Percentiles rank a stretch among this genome's conserved stretches.
These are phyloP conservation scores for Drosophila seguyi DNA, from an alignment of 1,140 invertebrate species.

Conservation along the genomic window DNA sequence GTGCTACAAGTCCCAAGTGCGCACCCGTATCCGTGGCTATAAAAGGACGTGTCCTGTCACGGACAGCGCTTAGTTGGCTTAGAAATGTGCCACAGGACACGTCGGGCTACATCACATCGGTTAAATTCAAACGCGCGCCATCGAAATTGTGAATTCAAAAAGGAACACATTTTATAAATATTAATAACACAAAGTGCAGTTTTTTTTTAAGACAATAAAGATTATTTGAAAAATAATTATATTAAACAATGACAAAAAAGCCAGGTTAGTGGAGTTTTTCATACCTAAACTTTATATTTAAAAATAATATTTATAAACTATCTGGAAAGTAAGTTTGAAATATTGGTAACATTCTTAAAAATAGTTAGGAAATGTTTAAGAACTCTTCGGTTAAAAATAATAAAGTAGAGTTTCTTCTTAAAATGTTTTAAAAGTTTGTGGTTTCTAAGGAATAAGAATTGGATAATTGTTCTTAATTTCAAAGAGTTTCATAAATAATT, in stretches of 20 bases:
- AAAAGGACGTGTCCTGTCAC: conserved; percentile 61
- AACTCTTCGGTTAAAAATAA: not conserved
- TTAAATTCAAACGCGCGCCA: conserved; percentile 26
- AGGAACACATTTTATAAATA: not conserved
- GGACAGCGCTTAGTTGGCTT: conserved; percentile 67
- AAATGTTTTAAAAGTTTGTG: not conserved
- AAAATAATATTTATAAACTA: not conserved
- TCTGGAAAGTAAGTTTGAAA: not conserved
- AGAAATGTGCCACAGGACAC: conserved; percentile 69
- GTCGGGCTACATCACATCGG: conserved; percentile 13
- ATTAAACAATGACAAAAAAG: conserved; percentile 1
- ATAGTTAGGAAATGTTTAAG: not conserved
- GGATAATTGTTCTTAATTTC: not conserved
- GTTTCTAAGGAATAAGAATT: too few species aligned
- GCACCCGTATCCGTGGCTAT: conserved; percentile 58
- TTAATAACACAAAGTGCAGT: not conserved
- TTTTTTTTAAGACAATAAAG: not conserved
- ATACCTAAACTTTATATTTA: not conserved
- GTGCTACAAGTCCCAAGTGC: conserved; percentile 55
- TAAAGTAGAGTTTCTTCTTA: not conserved
- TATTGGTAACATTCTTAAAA: not conserved
- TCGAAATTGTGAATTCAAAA: conserved; percentile 15
- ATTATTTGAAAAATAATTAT: not conserved
- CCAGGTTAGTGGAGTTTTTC: conserved; percentile 3
- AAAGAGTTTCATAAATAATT: not conserved